Conservation (phyloP, 2,113 vertebrate genomes). For the Sorex fumeus region DNA sequence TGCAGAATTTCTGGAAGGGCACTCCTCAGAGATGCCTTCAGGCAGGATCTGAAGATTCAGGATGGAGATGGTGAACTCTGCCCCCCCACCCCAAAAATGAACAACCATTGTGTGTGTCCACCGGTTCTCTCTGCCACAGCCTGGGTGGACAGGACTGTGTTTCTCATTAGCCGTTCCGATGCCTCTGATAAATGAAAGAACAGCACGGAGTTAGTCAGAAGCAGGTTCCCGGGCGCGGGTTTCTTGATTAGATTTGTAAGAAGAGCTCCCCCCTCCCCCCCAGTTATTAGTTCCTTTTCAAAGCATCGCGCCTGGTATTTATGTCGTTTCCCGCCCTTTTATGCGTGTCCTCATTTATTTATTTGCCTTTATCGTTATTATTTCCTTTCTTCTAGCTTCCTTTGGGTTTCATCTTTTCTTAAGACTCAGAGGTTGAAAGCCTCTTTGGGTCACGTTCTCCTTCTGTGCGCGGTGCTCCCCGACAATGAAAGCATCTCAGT, state of each 20-base stretch:
- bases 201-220: not conserved
- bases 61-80: accelerated
- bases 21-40: accelerated
- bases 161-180: not conserved
- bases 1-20: not conserved
- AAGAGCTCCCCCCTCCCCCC: not conserved
- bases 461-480: not conserved
- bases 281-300: constrained; percentile 62
- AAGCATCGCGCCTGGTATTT: constrained; percentile 23
- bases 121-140: accelerated
- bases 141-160: accelerated
- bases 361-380: constrained; percentile 75
- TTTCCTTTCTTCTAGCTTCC: constrained; percentile 22
- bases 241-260: constrained; percentile 47
- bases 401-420: constrained; percentile 45
- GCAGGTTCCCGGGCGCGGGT: not conserved
- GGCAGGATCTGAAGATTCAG: not conserved
- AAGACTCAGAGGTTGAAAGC: constrained; percentile 23
- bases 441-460: not conserved
- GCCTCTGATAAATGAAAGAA: not conserved
- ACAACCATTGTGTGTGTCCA: too few relatives aligned
- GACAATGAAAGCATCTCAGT: not conserved
- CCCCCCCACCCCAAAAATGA: not conserved
- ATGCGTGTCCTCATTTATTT: constrained; percentile 71
- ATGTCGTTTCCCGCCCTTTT: constrained; percentile 63